Evolutionary conservation across 2,888 invertebrate species (phyloP), one percentile per base, ranked within the genome.

Genomic region (Drosophila yooni): DNA sequence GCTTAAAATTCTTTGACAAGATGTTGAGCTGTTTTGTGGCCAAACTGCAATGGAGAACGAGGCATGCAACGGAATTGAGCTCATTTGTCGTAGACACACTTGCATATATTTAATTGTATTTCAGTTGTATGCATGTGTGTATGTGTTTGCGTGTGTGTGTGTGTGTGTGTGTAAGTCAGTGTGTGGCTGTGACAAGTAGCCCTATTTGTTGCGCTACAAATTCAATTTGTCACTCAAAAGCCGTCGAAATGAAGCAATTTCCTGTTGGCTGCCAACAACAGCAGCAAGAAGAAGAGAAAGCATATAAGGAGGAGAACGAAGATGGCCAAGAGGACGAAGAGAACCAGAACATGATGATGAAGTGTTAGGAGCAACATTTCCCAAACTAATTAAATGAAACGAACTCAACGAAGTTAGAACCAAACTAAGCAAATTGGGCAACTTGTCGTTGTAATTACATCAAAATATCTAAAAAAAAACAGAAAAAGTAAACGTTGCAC

Each of bases 191-290:
- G 72, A 69, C 82, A 83, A 84, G 87, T 84, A 86, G 87, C 80
- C 83, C 82, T 76, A 84, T 83, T 86, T 76, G 76, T 82, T 82
- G 80, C 73, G 63, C 68, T 74, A 75, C 79, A 86, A 84, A 84
- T 84, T 86, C 83, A 84, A 84, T 84, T 84, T 84, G 83, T 84
- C 83, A 84, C 82, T 84, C 82, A 80, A 86, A 86, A 86, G 87
- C 82, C 80, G 80, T 80, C 77, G 84, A 82, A 87, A 83, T 69
- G 87, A 75, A 80, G 78, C 82, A 83, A 83, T 84, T 84, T 84
- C 83, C 83, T 77, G 79, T 58, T 73, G 60, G 67, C 71, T 67
- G 62, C 64, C 78, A 78, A 70, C 53, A 78, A 64, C 79, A 78
- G 63, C 53, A 43, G 43, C 58, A 58, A 52, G n/a, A 50, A 34